Conservation (phyloP, 2,888 invertebrate genomes). For the Acronicta psi region DNA sequence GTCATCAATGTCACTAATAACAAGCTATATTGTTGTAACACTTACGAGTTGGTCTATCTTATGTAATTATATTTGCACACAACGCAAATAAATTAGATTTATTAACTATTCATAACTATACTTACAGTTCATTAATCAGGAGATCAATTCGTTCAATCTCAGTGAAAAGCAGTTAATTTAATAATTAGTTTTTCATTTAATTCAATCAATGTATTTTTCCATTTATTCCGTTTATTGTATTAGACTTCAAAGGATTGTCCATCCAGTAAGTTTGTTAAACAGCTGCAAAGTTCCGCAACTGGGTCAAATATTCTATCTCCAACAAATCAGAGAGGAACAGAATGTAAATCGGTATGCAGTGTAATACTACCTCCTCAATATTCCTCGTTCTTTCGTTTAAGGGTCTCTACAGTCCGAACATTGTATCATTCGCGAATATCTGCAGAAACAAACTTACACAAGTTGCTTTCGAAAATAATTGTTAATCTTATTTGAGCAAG, state of each 20-base stretch:
- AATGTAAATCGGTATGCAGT: conserved; percentile 39
- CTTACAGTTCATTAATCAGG: no score
- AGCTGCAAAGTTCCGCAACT: conserved; percentile 3
- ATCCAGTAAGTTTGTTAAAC: not conserved
- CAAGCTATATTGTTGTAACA: no score
- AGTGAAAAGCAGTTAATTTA: no score
- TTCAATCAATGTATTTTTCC: no score
- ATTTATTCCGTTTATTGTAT: no score
- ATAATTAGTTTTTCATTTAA: no score
- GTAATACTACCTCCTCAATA: conserved; percentile 34
- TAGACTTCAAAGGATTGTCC: not conserved
- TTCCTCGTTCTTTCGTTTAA: conserved; percentile 26
- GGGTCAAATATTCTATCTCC: conserved; percentile 23
- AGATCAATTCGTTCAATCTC: no score
- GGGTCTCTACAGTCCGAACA: conserved; percentile 6
- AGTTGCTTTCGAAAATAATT: conserved; percentile 47
- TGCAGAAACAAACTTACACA: conserved; percentile 38
- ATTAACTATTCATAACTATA: no score
- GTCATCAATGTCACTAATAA: no score
- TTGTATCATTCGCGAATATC: conserved; percentile 40
- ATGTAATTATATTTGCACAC: no score
- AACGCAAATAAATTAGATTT: no score
- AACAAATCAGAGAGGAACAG: conserved; percentile 22
- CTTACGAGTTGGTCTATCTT: no score
- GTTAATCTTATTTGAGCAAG: conserved; percentile 44